These are phyloP conservation scores for Drosophila fungiperda DNA, from an alignment of 2,888 invertebrate genomes.

Conservation along the genomic window DNA sequence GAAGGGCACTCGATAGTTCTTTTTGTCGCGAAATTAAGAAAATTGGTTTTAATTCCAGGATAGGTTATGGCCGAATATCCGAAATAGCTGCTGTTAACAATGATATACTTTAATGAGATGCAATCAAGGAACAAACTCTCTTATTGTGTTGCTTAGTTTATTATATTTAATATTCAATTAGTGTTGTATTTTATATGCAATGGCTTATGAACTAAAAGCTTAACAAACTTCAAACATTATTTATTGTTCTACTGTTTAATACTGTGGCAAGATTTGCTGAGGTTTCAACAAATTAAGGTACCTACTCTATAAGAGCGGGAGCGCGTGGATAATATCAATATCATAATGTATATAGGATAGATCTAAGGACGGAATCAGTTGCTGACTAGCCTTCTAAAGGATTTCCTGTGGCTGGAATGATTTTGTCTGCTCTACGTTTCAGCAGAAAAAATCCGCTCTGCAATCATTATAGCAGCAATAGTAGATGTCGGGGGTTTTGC, in stretches of 20 bases:
- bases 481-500: slow-evolving; percentile 69
- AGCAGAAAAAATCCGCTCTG: slow-evolving; percentile 83
- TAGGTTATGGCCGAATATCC: no score
- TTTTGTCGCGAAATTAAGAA: no score
- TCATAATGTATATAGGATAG: slow-evolving; percentile 9
- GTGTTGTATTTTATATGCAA: background rate
- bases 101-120: background rate
- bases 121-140: background rate
- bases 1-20: background rate
- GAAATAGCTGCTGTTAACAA: background rate
- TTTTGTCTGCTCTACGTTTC: slow-evolving; percentile 3
- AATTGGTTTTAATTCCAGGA: no score
- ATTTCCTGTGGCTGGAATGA: background rate
- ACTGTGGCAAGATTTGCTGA: slow-evolving; percentile 54
- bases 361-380: slow-evolving; percentile 64
- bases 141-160: background rate
- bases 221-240: slow-evolving; percentile 26
- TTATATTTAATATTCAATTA: slow-evolving; percentile 4
- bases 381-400: slow-evolving; percentile 45
- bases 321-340: slow-evolving; percentile 53
- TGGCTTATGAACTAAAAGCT: slow-evolving; percentile 10
- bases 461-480: slow-evolving; percentile 82
- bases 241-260: slow-evolving; percentile 54
- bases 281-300: slow-evolving; percentile 62
- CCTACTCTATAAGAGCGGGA: slow-evolving; percentile 76